Base-by-base conservation (phyloP, 2,113 vertebrate species). In the Trachemys scripta region DNA sequence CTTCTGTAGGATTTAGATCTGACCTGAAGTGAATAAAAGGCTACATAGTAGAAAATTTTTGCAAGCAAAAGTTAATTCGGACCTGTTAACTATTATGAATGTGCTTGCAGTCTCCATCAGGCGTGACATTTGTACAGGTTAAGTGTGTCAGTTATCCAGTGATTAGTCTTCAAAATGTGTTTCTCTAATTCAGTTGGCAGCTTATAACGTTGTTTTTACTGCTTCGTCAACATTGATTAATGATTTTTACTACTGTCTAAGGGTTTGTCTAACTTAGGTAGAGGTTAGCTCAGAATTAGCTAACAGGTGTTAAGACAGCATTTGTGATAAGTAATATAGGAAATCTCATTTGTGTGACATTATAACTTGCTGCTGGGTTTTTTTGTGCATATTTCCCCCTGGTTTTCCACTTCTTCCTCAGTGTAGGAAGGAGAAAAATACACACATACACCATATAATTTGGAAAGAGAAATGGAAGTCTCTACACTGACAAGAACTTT, bases 351-450 rank as follows among this genome's bases (percentile, higher is more conserved):
- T 51, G 31, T 17, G 3, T 59, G 8, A 0, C 1, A 69, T 17
- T 84, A 56, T 85, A 92, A 90, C 29, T 1, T 3, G 6, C 3
- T 38, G 0, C 1, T 4, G 83, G 45, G 47, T 78, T 65, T 24
- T 31, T 1, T 42, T 82, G 4, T 87, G 1, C 42, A 5, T 49
- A 2, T 65, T 80, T 85, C 16, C 35, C 59, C 3, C 72, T n/a
- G 35, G n/a, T 50, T 22, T 42, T 56, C 45, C 45, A 4, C 0
- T 20, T 31, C 10, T 0, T 1, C 2, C 0, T 1, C 1, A 3
- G 31, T 54, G 6, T 69, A 69, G 57, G 57, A 93, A 85, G 59
- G 12, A 5, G 4, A 11, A n/a, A 91, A 83, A n/a, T 16, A 69
- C 8, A 69, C 17, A 20, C 7, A 31, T 14, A 6, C 24, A 59